Conservation (phyloP, 2,888 invertebrate species). For the Chesias legatella region DNA sequence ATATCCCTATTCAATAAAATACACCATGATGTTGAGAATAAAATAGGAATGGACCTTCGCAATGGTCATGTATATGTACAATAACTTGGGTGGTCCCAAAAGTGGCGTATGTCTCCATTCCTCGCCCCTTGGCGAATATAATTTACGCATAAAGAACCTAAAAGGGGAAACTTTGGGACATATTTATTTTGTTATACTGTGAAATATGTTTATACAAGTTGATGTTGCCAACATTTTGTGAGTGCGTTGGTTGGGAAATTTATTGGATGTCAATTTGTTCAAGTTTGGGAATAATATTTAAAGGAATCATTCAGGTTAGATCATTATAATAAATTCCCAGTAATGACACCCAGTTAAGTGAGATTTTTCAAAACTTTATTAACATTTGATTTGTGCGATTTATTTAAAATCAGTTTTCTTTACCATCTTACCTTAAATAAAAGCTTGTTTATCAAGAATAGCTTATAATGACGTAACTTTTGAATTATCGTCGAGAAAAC, state of each 20-base stretch:
- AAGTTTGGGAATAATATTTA: neutral
- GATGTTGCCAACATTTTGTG: constrained; percentile 43
- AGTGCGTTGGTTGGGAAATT: constrained; percentile 26
- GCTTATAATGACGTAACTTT: too few species aligned
- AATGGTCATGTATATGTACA: constrained; percentile 53
- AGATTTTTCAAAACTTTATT: too few species aligned
- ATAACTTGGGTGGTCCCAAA: constrained; percentile 66
- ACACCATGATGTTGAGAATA: constrained; percentile 55
- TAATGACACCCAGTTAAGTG: too few species aligned
- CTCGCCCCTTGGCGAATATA: constrained; percentile 68
- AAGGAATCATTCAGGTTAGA: too few species aligned
- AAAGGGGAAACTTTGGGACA: constrained; percentile 64
- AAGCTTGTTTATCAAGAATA: too few species aligned
- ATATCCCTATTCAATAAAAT: constrained; percentile 50
- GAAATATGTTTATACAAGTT: constrained; percentile 44
- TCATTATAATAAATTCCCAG: too few species aligned
- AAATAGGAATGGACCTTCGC: constrained; percentile 63
- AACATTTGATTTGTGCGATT: too few species aligned
- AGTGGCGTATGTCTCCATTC: constrained; percentile 75
- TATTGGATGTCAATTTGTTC: neutral
- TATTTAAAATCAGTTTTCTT: too few species aligned
- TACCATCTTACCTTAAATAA: too few species aligned
- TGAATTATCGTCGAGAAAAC: too few species aligned
- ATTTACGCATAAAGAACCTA: constrained; percentile 72
- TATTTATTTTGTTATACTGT: constrained; percentile 60